Conservation (phyloP, 1,140 invertebrate species). For the Pinna nobilis region DNA sequence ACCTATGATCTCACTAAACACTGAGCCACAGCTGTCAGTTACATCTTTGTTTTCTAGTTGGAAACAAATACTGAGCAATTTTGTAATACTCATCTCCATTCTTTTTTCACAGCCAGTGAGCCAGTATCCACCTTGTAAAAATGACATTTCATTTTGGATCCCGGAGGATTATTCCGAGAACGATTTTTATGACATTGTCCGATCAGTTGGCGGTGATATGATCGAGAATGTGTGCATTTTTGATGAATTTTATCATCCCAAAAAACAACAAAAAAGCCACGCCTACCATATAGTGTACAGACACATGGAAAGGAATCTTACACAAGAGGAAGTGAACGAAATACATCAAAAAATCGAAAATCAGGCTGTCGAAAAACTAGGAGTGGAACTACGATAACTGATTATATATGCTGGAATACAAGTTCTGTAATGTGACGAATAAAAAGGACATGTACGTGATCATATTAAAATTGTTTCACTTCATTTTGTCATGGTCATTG, state of each 20-base stretch:
- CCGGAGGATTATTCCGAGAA: conserved; percentile 85
- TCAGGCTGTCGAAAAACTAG: conserved; percentile 79
- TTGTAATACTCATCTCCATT: neutral
- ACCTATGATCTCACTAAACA: neutral
- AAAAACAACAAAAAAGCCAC: conserved; percentile 87
- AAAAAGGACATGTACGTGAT: no score
- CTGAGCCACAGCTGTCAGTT: neutral
- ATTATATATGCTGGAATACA: no score
- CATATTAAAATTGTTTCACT: no score
- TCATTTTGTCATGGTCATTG: no score
- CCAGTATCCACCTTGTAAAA: conserved; percentile 89
- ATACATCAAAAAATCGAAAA: conserved; percentile 88
- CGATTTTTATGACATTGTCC: conserved; percentile 96
- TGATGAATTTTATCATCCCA: conserved; percentile 92
- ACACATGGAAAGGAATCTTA: conserved; percentile 92
- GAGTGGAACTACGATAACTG: conserved; percentile 77
- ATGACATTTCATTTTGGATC: conserved; percentile 98
- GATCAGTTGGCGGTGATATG: conserved; percentile 89
- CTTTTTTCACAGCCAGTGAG: conserved; percentile 87
- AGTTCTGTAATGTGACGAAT: no score
- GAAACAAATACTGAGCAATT: neutral
- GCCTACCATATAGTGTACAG: conserved; percentile 96
- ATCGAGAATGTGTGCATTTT: conserved; percentile 90
- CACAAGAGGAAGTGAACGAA: conserved; percentile 89
- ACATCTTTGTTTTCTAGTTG: neutral